Evolutionary conservation across 1,140 invertebrate species (phyloP).

Genomic region (Elymnias hypermnestra): DNA sequence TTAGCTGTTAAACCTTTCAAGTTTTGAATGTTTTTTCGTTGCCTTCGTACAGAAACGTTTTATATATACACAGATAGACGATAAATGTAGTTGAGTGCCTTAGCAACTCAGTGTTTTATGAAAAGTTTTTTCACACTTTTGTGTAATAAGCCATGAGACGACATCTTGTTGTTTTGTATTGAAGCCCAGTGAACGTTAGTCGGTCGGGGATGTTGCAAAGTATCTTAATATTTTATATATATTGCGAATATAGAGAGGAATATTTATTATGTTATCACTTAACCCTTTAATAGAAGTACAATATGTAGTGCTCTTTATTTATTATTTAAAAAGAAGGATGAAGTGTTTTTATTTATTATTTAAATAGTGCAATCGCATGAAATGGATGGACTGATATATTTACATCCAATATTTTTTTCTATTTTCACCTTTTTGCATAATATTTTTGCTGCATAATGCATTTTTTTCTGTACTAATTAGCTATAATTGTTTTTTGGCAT

Average conservation of each 20-base stretch:
- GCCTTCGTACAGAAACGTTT: conserved; percentile 49
- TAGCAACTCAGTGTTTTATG: conserved; percentile 69
- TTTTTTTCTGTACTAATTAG: conserved; percentile 43
- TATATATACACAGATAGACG: conserved; percentile 50
- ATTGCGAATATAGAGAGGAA: conserved; percentile 13
- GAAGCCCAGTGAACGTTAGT: conserved; percentile 7
- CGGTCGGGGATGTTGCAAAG: conserved; percentile 22
- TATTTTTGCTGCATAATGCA: conserved; percentile 35
- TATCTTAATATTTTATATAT: conserved; percentile 31
- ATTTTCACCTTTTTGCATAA: conserved; percentile 35
- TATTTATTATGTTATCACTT: conserved; percentile 18
- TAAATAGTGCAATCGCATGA: conserved; percentile 56
- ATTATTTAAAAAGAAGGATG: conserved; percentile 52
- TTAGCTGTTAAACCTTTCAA: conserved; percentile 29
- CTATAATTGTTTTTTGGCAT: conserved; percentile 49
- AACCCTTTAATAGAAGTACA: conserved; percentile 39
- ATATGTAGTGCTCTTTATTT: conserved; percentile 44
- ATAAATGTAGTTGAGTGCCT: conserved; percentile 71
- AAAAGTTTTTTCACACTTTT: conserved; percentile 43
- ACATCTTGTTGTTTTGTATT: conserved; percentile 29
- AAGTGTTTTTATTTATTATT: conserved; percentile 50
- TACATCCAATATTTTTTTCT: conserved; percentile 52
- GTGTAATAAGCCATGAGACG: conserved; percentile 23
- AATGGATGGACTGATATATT: conserved; percentile 67
- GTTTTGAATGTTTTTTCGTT: conserved; percentile 35